Base-by-base conservation (phyloP, 2,888 invertebrate genomes). In the Oscheius sp. region DNA sequence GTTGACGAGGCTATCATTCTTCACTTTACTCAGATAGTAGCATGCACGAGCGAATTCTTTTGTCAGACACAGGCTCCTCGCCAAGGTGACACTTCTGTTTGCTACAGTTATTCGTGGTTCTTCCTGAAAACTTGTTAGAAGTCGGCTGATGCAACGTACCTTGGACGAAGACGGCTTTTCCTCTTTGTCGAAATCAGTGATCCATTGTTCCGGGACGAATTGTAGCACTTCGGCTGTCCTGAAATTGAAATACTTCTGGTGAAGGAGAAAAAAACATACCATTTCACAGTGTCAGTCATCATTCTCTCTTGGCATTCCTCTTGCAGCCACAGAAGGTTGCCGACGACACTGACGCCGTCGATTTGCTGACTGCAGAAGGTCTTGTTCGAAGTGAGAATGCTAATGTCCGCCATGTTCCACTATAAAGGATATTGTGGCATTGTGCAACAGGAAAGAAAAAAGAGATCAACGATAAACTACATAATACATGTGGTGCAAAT, bases 1-100 rank as follows among this genome's bases (percentile, higher is more conserved):
- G 92, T 98, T 97, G 65, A 95, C 90, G 79, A 92, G 85, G 66
- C 86, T 78, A 13, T 68, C 51, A 7, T 76, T 59, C 33, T 75
- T 62, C 3, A 78, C 78, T 48, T 76, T 78, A 32, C 76, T 75
- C 11, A 88, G 63, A 90, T 93, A 93, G 0, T 94, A 94, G 10
- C 90, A 90, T 51, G 90, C 90, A 71, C 86, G 77, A 42, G 78
- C 70, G 73, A 82, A 86, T 50, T 86, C 85, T 32, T 76, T 71
- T 37, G 71, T 65, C 9, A 55, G 70, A 53, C 82, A 72, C 33
- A 81, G 71, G 10, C 55, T 63, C 50, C 73, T 65, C 1, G 65
- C 81, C 42, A 81, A 29, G 7, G n/a, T 21, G 11, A 74, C 35
- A 29, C 42, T 53, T 13, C 70, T 32, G 47, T 53, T 74, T 47